phyloP scores from a whole-genome alignment of 1,140 invertebrate species.

The Anadara kagoshimensis region DNA sequence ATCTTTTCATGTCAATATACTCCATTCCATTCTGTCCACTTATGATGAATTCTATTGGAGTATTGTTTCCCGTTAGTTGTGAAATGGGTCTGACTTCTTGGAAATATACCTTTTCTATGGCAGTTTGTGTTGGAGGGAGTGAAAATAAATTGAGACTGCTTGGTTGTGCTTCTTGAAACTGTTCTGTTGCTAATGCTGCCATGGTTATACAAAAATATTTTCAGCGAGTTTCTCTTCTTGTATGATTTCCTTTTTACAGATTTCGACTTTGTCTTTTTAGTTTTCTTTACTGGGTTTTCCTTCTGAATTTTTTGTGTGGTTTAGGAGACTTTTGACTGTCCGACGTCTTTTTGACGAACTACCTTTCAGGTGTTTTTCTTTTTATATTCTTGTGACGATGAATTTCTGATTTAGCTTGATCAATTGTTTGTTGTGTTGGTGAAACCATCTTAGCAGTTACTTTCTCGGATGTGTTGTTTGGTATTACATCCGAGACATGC shows the following conservation, averaged over 20 bases:
- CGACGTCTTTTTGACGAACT: constrained; percentile 7
- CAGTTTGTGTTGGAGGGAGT: constrained; percentile 31
- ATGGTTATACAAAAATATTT: constrained; percentile 13
- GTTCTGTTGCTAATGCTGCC: constrained; percentile 11
- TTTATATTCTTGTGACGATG: constrained; percentile 13
- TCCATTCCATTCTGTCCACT: constrained; percentile 30
- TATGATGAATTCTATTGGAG: constrained; percentile 36
- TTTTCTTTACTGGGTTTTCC: neutral
- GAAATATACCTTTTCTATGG: constrained; percentile 34
- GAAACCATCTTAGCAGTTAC: constrained; percentile 17
- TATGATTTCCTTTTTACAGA: neutral
- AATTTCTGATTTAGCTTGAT: constrained; percentile 30
- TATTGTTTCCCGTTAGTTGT: constrained; percentile 19
- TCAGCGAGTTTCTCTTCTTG: constrained; percentile 26
- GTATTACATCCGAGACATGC: neutral
- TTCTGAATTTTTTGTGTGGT: constrained; percentile 2
- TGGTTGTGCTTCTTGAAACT: constrained; percentile 28
- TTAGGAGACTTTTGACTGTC: neutral
- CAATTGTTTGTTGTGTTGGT: constrained; percentile 16
- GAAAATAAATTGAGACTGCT: constrained; percentile 24
- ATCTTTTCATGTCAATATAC: constrained; percentile 33
- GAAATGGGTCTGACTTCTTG: constrained; percentile 34
- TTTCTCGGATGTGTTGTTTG: neutral
- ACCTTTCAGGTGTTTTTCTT: constrained; percentile 8
- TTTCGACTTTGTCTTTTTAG: neutral